Base-by-base conservation (phyloP, 2,888 invertebrate species). In the Orthosia cruda region DNA sequence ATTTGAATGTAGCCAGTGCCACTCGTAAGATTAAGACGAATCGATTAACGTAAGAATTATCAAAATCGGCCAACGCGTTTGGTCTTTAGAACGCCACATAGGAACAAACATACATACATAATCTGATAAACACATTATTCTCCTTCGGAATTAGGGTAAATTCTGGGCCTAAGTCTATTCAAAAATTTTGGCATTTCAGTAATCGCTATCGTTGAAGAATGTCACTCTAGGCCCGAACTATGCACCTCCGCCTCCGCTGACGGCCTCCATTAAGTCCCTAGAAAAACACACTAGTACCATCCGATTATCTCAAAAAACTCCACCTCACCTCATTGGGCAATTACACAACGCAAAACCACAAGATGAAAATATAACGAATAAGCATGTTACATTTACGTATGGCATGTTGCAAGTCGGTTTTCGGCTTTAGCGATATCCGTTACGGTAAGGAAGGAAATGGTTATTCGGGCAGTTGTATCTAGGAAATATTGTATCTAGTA, bases 401-500 rank as follows among this genome's bases (percentile, higher is more conserved):
- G 3, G 72, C 76, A 47, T 78, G 71, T 52, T 63, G 32, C 40
- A 52, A 54, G 71, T 63, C 32, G 0, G 16, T 76, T 61, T 70
- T 55, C 16, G 50, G 23, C 50, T 52, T 57, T 47, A 50, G 49
- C 23, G 26, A 3, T 40, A 47, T 52, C 47, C 47, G 62, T 62
- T 71, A 40, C 45, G 50, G 71, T 47, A 16, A 72, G 63, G 72
- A 77, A 63, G 73, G 71, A 71, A 70, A 72, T 45, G 23, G 52
- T 63, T 78, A 40, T 62, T 15, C 9, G 18, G 23, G 20, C 61
- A 16, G 15, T 26, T n/a, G n/a, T n/a, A n/a, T n/a, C n/a, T 68
- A 23, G 45, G n/a, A 32, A 66, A 58, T 26, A 66, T 45, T 65
- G 18, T 23, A 1, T 54, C 26, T 23, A 16, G 13, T 32, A 55